phyloP scores from a whole-genome alignment of 2,113 vertebrate species.

The Drymodes brunneopygia region DNA sequence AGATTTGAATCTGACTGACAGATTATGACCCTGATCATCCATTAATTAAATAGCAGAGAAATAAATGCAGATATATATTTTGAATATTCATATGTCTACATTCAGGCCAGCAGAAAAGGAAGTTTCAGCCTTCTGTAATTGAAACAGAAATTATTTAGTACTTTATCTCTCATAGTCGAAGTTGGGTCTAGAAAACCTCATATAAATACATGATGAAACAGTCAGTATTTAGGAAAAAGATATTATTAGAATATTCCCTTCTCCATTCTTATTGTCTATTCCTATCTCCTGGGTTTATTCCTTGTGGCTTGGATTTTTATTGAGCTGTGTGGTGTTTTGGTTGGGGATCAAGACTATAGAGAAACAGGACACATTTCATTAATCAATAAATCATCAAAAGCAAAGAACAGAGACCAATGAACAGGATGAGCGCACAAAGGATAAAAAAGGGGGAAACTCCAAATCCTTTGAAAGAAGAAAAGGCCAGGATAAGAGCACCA shows the following conservation, averaged over 20 bases:
- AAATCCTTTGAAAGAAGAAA: conserved; percentile 37
- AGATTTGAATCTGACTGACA: not conserved
- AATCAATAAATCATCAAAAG: conserved; percentile 63
- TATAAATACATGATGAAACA: not conserved
- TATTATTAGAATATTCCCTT: not conserved
- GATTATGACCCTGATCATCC: not conserved
- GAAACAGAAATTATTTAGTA: not conserved
- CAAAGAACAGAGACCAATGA: not conserved
- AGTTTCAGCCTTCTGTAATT: not conserved
- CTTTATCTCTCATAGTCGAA: not conserved
- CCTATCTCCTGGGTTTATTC: not conserved
- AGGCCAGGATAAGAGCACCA: conserved; percentile 1
- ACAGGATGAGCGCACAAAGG: not conserved
- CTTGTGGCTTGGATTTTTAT: not conserved
- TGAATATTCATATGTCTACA: not conserved
- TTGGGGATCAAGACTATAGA: not conserved
- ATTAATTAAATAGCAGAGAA: not conserved
- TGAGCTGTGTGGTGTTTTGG: not conserved
- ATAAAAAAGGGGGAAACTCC: not conserved
- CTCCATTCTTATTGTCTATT: not conserved
- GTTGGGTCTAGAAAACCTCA: not conserved
- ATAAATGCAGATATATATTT: not conserved
- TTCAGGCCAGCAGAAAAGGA: not conserved
- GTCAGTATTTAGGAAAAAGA: not conserved
- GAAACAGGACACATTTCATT: not conserved